These are phyloP conservation scores for Patagioenas fasciata DNA, from an alignment of 2,113 vertebrate genomes.

Conservation along the genomic window DNA sequence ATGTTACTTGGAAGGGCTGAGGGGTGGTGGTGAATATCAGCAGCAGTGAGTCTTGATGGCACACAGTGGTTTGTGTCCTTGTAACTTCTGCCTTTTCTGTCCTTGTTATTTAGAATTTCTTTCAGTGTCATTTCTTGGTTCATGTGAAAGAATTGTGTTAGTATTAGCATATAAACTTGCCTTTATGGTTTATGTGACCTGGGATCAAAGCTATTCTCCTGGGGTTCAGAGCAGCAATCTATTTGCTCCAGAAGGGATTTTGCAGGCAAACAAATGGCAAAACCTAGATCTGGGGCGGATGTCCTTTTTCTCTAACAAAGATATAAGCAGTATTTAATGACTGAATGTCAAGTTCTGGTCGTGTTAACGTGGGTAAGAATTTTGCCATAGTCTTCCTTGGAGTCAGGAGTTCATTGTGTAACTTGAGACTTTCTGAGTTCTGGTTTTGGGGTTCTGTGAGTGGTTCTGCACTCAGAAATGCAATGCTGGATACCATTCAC, in stretches of 20 bases:
- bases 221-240: background rate
- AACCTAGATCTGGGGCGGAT: background rate
- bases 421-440: background rate
- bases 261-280: constrained; percentile 13
- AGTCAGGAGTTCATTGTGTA: background rate
- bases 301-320: background rate
- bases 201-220: background rate
- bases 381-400: background rate
- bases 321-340: background rate
- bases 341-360: background rate
- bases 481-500: background rate
- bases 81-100: background rate
- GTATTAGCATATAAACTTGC: background rate
- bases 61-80: background rate
- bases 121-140: background rate
- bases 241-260: background rate
- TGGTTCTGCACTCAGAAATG: background rate
- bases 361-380: background rate
- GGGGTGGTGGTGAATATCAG: background rate
- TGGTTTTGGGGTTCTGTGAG: background rate
- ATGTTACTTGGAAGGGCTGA: background rate
- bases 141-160: constrained; percentile 29
- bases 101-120: background rate
- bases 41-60: background rate
- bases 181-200: background rate